Percentiles rank a stretch among this genome's conserved stretches.
phyloP scores from a whole-genome alignment of 2,797 vertebrate genomes.

The Pyrocephalus nanus region DNA sequence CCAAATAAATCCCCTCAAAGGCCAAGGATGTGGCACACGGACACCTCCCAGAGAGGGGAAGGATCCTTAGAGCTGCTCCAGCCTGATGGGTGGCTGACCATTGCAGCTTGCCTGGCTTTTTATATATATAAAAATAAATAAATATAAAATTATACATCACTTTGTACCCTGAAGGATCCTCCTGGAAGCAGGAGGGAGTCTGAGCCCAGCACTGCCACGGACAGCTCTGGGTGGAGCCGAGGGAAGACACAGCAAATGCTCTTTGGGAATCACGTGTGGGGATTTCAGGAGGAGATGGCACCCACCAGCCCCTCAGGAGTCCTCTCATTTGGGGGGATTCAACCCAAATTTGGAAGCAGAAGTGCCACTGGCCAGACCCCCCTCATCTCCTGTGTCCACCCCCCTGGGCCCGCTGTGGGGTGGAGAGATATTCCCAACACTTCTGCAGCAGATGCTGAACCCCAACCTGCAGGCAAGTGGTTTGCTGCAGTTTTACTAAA shows the following conservation, averaged over 20 bases:
- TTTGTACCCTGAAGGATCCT: background rate
- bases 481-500: background rate
- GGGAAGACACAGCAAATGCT: fast-evolving
- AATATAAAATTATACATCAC: background rate
- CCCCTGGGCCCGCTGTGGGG: fast-evolving
- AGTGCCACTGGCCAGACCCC: fast-evolving
- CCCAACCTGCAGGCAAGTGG: background rate
- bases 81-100: fast-evolving
- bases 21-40: background rate
- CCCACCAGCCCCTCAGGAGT: background rate
- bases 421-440: background rate
- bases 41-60: background rate
- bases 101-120: background rate
- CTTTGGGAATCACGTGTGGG: fast-evolving
- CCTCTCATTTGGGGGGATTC: background rate
- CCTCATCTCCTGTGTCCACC: fast-evolving
- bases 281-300: background rate
- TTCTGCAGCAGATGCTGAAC: background rate
- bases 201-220: fast-evolving
- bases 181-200: fast-evolving
- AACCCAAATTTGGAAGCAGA: background rate
- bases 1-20: background rate
- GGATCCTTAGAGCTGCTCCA: background rate
- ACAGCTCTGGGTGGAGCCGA: background rate
- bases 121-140: background rate